phyloP scores from a whole-genome alignment of 2,888 invertebrate genomes.

The Carterocephalus palaemon region DNA sequence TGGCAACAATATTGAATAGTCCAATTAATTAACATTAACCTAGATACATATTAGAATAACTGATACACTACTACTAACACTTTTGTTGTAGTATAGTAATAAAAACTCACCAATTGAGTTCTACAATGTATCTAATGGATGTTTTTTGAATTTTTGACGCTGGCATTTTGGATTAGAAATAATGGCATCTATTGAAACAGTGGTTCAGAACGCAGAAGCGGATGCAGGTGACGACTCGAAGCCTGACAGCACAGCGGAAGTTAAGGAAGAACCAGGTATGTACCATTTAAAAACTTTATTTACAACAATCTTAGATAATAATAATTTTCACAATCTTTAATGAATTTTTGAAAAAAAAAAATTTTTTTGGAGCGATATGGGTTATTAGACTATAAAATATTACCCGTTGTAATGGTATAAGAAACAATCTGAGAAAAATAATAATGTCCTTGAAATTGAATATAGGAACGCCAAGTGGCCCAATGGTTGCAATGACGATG shows the following conservation, averaged over 20 bases:
- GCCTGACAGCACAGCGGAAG: conserved; percentile 82
- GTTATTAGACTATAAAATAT: background rate
- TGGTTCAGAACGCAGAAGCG: conserved; percentile 85
- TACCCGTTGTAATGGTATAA: no score
- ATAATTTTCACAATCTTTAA: no score
- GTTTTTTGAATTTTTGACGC: conserved; percentile 69
- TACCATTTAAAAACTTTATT: conserved; percentile 14
- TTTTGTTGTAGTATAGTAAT: background rate
- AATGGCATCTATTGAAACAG: conserved; percentile 91
- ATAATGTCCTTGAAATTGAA: no score
- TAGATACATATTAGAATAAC: conserved; percentile 24
- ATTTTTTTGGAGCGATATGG: no score
- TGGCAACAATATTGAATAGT: background rate
- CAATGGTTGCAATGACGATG: no score
- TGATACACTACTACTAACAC: conserved; percentile 10
- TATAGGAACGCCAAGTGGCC: no score
- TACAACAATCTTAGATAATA: no score
- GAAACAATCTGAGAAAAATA: no score
- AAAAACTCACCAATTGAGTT: conserved; percentile 2
- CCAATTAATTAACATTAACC: background rate
- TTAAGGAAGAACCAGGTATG: conserved; percentile 83
- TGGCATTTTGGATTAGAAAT: conserved; percentile 81
- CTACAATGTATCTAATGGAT: conserved; percentile 51
- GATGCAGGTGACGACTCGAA: conserved; percentile 82
- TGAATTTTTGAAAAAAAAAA: no score